Conservation (phyloP, 2,888 invertebrate genomes). For the Alloplasta piceator region DNA sequence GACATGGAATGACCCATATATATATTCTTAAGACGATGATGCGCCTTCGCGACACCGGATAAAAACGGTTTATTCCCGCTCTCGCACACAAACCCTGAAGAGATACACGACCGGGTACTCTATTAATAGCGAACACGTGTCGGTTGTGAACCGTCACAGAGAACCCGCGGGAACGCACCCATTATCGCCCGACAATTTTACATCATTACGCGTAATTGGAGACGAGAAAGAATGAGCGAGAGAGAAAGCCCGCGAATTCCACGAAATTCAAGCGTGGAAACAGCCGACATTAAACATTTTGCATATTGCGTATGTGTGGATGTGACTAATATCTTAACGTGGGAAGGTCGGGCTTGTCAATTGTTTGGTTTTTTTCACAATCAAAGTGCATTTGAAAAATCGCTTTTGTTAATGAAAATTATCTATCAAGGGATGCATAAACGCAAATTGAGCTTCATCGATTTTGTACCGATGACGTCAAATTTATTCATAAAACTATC, state of each 20-base stretch:
- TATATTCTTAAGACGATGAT: slow-evolving; percentile 41
- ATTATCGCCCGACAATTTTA: slow-evolving; percentile 78
- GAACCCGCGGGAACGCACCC: slow-evolving; percentile 65
- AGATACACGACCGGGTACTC: slow-evolving; percentile 46
- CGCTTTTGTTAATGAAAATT: too few relatives aligned
- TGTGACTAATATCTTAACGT: too few relatives aligned
- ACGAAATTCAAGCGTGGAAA: slow-evolving; percentile 56
- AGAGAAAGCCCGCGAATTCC: slow-evolving; percentile 42
- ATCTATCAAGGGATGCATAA: too few relatives aligned
- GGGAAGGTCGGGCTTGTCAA: too few relatives aligned
- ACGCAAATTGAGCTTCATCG: too few relatives aligned
- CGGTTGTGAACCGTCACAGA: slow-evolving; percentile 58
- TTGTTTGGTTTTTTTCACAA: too few relatives aligned
- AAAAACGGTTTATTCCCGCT: slow-evolving; percentile 69
- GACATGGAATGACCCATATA: too few relatives aligned
- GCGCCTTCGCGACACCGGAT: slow-evolving; percentile 56
- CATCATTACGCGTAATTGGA: slow-evolving; percentile 79
- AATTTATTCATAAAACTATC: too few relatives aligned
- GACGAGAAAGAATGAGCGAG: slow-evolving; percentile 39
- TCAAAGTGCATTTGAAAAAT: too few relatives aligned
- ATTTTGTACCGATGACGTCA: too few relatives aligned
- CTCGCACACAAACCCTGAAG: neutral
- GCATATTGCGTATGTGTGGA: too few relatives aligned
- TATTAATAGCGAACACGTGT: slow-evolving; percentile 79
- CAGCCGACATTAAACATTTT: slow-evolving; percentile 7